Percentiles rank a stretch among this genome's conserved stretches.
Conservation (phyloP, 2,888 invertebrate species). For the Scaptomyza reducta region DNA sequence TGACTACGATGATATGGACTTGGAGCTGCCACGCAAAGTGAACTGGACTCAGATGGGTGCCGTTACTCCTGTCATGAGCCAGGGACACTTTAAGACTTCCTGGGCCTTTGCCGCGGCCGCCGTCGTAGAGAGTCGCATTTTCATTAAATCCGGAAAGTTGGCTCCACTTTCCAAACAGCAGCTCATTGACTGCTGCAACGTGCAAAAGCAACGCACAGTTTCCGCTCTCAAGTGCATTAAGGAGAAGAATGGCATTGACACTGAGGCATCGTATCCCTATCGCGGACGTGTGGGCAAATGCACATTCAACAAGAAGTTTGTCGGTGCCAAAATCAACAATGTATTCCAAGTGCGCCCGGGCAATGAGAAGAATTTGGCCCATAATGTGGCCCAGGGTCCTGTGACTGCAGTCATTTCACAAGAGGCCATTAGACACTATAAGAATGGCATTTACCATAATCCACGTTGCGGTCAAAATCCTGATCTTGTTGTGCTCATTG, state of each 20-base stretch:
- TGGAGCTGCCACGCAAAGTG: neutral
- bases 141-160: constrained; percentile 13
- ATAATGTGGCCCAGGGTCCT: constrained; percentile 18
- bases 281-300: constrained; percentile 19
- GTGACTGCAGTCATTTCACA: constrained; percentile 34
- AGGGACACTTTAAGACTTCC: constrained; percentile 36
- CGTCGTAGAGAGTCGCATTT: constrained; percentile 28
- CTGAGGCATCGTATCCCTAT: constrained; percentile 35
- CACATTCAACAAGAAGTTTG: neutral
- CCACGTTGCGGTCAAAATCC: constrained; percentile 1
- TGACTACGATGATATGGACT: neutral
- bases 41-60: constrained; percentile 39
- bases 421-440: constrained; percentile 9
- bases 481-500: constrained; percentile 31
- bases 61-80: constrained; percentile 25
- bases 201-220: accelerated
- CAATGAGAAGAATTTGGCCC: constrained; percentile 23
- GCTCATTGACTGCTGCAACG: constrained; percentile 26
- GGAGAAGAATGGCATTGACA: constrained; percentile 15
- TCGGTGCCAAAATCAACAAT: constrained; percentile 10
- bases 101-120: constrained; percentile 50
- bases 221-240: constrained; percentile 4
- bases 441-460: constrained; percentile 20
- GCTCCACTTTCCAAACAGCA: constrained; percentile 37
- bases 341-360: neutral